Evolutionary conservation across 2,888 invertebrate species (phyloP), one percentile per base, ranked within the genome.

Genomic region (Amphipyra berbera): DNA sequence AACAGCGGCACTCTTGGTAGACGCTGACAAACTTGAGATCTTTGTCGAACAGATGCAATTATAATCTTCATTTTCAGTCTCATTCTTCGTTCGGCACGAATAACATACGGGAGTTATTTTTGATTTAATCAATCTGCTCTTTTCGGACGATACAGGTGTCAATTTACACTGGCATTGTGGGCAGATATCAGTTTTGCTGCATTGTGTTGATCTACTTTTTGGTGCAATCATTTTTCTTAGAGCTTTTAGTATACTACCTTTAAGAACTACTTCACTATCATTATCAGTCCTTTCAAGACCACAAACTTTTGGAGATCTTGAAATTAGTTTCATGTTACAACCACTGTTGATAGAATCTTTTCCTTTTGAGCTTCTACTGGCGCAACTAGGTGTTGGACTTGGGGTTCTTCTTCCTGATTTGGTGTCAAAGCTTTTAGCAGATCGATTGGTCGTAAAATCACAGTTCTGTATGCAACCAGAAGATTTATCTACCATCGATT

Each of bases 201-300:
- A 61, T 33, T 55, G 42, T 6, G 46, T 48, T 4, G 55, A 45
- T 42, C 38, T 38, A 27, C 14, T 12, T 5, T 56, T 8, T 6
- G 68, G 52, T 13, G 73, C 13, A 12, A 69, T 62, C 6, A 75
- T 37, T 33, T 62, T 75, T 12, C 55, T 69, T 21, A 80, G 21
- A 0, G 57, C 53, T 14, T 73, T 67, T 2, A 72, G 12, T 12
- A 64, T 38, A 12, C 48, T 61, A 3, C 52, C 57, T 14, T 13
- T 60, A 1, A 68, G 37, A 5, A 60, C 10, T 7, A 59, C 7
- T 21, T 50, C 44, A 12, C 47, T 27, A 1, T 50, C 48, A 8
- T 61, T 40, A 8, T 65, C 61, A 48, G 14, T 44, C 6, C 35
- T 30, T 5, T 56, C 49, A 38, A 40, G 44, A 12, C 12, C 8